Percentiles rank a stretch among this genome's conserved stretches.
Evolutionary conservation across 2,888 invertebrate genomes (phyloP).

Genomic region (Tromatobia lineatoria): DNA sequence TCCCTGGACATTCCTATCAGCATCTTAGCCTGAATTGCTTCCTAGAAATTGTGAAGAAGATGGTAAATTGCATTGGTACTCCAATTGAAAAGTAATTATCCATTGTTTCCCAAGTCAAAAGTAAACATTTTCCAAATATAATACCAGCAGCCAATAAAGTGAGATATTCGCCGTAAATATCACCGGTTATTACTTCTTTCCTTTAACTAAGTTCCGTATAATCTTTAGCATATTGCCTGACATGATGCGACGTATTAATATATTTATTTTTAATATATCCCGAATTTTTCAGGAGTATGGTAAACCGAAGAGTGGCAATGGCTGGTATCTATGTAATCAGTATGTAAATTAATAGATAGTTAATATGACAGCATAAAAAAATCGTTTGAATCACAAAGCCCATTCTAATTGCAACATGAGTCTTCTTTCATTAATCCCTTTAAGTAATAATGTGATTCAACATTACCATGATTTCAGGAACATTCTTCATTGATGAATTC

Average conservation of each 20-base stretch:
- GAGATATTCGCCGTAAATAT: no score
- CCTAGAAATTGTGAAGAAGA: constrained; percentile 84
- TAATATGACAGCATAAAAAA: neutral
- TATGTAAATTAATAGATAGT: neutral
- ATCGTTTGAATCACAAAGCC: neutral
- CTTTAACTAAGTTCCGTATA: no score
- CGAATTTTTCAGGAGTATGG: no score
- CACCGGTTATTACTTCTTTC: no score
- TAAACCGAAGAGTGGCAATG: no score
- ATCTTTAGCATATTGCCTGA: no score
- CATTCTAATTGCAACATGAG: neutral
- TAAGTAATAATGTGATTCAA: neutral
- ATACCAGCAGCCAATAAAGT: no score
- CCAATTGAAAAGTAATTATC: no score
- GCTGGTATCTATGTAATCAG: neutral
- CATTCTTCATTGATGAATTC: constrained; percentile 67
- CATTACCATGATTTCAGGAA: constrained; percentile 73
- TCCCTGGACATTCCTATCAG: constrained; percentile 89
- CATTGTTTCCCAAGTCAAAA: no score
- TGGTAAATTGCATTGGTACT: neutral
- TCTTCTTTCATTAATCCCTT: neutral
- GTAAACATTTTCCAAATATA: neutral
- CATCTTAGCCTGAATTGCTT: constrained; percentile 88
- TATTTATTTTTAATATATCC: no score
- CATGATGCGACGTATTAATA: no score